Conservation (phyloP, 2,113 vertebrate species). For the Sinosuthora webbiana region DNA sequence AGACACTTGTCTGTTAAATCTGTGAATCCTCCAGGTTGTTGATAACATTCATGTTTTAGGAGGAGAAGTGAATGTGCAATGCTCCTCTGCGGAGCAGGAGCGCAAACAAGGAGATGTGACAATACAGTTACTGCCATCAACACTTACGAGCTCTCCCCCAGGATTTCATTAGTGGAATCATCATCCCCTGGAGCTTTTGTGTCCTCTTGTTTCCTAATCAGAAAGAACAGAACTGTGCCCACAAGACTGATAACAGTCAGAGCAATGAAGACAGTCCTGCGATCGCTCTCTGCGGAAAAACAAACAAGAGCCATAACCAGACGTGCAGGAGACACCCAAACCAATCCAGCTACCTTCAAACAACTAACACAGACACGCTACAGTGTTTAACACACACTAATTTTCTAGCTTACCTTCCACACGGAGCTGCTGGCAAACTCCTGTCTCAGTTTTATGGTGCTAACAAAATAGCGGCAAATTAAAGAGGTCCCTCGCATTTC, state of each 20-base stretch:
- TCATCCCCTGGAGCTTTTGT: conserved; percentile 70
- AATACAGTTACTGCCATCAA: background rate
- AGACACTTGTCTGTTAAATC: background rate
- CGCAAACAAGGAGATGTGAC: background rate
- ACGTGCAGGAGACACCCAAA: background rate
- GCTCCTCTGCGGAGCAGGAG: background rate
- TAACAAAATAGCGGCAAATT: background rate
- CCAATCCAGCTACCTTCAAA: background rate
- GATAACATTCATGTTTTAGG: background rate
- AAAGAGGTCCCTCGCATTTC: background rate
- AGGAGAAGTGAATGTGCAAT: background rate
- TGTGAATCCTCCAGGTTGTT: background rate
- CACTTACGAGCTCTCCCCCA: conserved; percentile 69
- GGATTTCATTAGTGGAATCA: conserved; percentile 63
- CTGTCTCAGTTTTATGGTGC: conserved; percentile 27
- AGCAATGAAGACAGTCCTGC: conserved; percentile 92
- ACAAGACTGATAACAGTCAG: conserved; percentile 95
- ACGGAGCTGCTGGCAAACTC: background rate
- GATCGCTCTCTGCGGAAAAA: conserved; percentile 83
- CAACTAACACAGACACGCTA: background rate
- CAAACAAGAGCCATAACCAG: conserved; percentile 1
- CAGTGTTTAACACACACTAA: background rate
- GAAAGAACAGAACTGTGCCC: conserved; percentile 94
- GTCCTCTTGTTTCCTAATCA: conserved; percentile 85
- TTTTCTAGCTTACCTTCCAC: background rate